Evolutionary conservation across 2,113 vertebrate species (phyloP), one percentile per base, ranked within the genome.

Genomic region (Poicephalus meyeri): DNA sequence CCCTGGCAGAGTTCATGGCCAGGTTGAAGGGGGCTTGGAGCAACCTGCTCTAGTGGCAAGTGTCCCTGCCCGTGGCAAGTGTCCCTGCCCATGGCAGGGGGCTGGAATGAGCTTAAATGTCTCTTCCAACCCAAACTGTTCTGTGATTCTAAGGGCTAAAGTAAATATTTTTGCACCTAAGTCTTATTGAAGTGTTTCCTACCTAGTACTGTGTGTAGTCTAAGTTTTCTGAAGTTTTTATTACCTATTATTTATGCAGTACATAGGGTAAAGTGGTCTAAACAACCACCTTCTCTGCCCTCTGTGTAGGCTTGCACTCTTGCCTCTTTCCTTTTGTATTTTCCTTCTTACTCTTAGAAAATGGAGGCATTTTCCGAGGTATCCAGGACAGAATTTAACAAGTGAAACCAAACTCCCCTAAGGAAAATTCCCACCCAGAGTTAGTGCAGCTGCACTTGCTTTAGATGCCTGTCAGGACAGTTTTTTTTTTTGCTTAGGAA

Each of bases 361-460:
- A 55, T 63, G 28, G 66, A 91, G 37, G 28, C 37, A 13, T 53
- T 80, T 91, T 80, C 41, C 41, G 58, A 83, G n/a, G n/a, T n/a
- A 73, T 69, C 16, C 31, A 90, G 63, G 53, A 21, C 16, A 65
- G 72, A 69, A 41, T 87, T 61, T 65, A 31, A 50, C 64, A 85
- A 89, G 53, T 61, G 53, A 92, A 92, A 56, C 84, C 73, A 87
- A 93, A 63, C 49, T 85, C 13, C 65, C 78, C 44, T 72, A 72
- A 85, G 80, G 73, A 95, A 79, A 96, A 66, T 63, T 88, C 85
- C 91, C 93, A 88, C 84, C 78, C 71, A 39, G 66, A 66, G 15
- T 53, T 5, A 64, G 58, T 88, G 47, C 66, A 96, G 87, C 93
- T 93, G 87, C 49, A 66, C 80, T 95, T 93, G 71, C 44, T 94